These are phyloP conservation scores for Anoplophora glabripennis DNA, from an alignment of 1,140 invertebrate species.

Conservation along the genomic window DNA sequence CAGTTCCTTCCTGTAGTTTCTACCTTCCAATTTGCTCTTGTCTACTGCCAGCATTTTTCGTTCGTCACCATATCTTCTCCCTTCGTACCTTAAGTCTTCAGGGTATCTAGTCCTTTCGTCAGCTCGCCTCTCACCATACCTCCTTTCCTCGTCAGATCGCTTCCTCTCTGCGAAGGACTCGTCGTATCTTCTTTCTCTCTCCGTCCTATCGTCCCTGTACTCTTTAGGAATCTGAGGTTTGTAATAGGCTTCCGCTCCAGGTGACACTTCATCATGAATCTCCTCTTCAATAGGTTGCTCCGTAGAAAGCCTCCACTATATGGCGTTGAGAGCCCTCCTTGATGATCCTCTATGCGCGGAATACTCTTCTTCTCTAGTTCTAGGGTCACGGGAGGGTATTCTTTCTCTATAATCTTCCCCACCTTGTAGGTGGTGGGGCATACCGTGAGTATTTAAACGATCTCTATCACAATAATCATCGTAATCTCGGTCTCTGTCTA, in stretches of 20 bases:
- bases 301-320: conserved; percentile 53
- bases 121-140: conserved; percentile 23
- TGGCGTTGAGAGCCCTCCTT: conserved; percentile 53
- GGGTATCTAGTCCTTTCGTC: conserved; percentile 24
- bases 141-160: conserved; percentile 26
- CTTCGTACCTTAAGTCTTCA: conserved; percentile 16
- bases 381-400: conserved; percentile 37
- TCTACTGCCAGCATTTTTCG: conserved; percentile 19
- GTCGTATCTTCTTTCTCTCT: conserved; percentile 23
- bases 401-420: conserved; percentile 44
- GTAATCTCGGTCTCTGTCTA: conserved; percentile 49
- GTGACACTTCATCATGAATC: conserved; percentile 43
- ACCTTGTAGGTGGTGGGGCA: conserved; percentile 32
- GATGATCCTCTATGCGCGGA: conserved; percentile 52
- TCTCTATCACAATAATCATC: conserved; percentile 48
- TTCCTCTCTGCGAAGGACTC: conserved; percentile 23
- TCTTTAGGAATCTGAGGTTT: conserved; percentile 46
- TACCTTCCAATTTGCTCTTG: conserved; percentile 41
- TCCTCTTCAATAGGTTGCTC: conserved; percentile 50
- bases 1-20: conserved; percentile 46
- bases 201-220: conserved; percentile 41
- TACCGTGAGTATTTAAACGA: conserved; percentile 32
- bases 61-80: conserved; percentile 27
- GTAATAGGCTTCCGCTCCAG: conserved; percentile 40
- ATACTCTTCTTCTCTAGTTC: conserved; percentile 48